phyloP scores from a whole-genome alignment of 2,888 invertebrate genomes.

The Acleris cristana region DNA sequence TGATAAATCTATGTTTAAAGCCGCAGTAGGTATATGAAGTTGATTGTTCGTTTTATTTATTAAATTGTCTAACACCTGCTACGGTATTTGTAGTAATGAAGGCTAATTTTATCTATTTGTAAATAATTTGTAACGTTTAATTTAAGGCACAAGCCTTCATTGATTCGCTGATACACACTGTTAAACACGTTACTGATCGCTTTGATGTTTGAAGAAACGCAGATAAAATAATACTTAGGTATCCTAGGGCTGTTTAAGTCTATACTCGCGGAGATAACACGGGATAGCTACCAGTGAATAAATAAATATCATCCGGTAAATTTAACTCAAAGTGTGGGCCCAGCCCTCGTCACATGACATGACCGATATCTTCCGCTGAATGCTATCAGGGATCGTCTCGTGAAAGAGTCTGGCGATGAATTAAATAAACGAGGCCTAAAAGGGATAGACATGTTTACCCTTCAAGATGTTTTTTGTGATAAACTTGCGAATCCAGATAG shows the following conservation, averaged over 20 bases:
- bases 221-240: background rate
- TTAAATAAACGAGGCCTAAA: conserved; percentile 75
- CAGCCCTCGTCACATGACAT: conserved; percentile 77
- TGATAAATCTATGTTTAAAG: too few relatives aligned
- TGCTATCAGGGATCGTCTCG: conserved; percentile 74
- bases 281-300: conserved; percentile 70
- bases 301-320: conserved; percentile 83
- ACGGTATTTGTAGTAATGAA: too few relatives aligned
- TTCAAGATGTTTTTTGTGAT: conserved; percentile 38
- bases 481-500: conserved; percentile 28
- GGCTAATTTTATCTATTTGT: too few relatives aligned
- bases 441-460: conserved; percentile 58
- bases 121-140: too few relatives aligned
- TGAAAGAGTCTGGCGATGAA: conserved; percentile 81
- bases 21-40: too few relatives aligned
- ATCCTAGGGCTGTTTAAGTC: background rate
- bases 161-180: too few relatives aligned
- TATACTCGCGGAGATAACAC: conserved; percentile 67
- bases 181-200: background rate
- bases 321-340: conserved; percentile 76
- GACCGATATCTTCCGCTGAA: conserved; percentile 77
- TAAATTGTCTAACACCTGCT: too few relatives aligned
- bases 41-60: too few relatives aligned
- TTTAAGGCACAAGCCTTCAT: too few relatives aligned
- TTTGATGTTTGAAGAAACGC: conserved; percentile 6